Evolutionary conservation across 2,888 invertebrate species (phyloP), one percentile per base, ranked within the genome.

Genomic region (Acronicta alni): DNA sequence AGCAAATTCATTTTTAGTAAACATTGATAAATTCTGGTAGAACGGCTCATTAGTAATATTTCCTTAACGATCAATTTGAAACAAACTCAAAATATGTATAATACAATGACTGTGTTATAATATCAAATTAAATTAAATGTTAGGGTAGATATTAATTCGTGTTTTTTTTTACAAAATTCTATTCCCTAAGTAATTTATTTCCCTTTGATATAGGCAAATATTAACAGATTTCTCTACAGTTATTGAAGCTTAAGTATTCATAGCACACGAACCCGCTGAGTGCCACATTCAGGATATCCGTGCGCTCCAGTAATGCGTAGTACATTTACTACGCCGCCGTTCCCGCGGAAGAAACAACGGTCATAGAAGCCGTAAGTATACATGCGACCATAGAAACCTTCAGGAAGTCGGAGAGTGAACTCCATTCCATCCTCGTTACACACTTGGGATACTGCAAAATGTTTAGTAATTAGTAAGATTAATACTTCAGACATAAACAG

Each of bases 391-490:
- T 97, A 96, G 88, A 98, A 98, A 10, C 97, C 97, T 95, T 98
- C 98, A 0, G 98, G 97, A 0, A 98, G 97, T 63, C 97, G 95
- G 51, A 98, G 93, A 0, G 98, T 98, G 84, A 98, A 98, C 86
- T 98, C 98, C 98, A 98, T 98, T 1, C 98, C 98, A 84, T 98
- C 98, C 91, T 98, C 98, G 81, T 97, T 98, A 88, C 98, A 98
- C 1, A 97, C 96, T 95, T 98, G 98, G 51, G 97, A 97, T 52
- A 98, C 98, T 98, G 80, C 77, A 87, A 82, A 30, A 17, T 5
- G 4, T 10, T 20, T 4, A n/a, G n/a, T n/a, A 26, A 43, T 38
- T 38, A 23, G 6, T 15, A 47, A 17, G 2, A n/a, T n/a, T 10
- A 2, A 35, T 17, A 32, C 14, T 35, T 8, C 14, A 17, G 6